Evolutionary conservation across 2,113 vertebrate species (phyloP), one percentile per base, ranked within the genome.

Genomic region (Gobiocypris rarus): DNA sequence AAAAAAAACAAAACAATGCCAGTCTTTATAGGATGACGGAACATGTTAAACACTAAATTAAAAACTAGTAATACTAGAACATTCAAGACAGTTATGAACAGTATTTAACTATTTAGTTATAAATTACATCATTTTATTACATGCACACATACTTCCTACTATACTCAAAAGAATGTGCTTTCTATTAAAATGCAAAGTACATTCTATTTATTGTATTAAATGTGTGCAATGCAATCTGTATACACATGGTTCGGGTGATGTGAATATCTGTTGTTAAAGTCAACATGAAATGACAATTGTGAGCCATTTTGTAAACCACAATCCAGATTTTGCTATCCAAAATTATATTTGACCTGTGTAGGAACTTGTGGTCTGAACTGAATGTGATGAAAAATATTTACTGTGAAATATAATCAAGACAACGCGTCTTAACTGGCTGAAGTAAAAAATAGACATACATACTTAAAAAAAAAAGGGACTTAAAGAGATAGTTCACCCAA

Each of bases 191-290:
- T 31, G 61, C 26, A 63, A 63, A 63, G 45, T 8, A 31, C 26
- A 31, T 63, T 45, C 5, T 31, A 63, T 3, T 45, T 45, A 45
- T 45, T 45, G 11, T 15, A 26, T 15, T 31, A 5, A 28, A 63
- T 0, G 61, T 31, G 26, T 45, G 45, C 13, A 10, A 63, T 17
- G 13, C 13, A 8, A 63, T 26, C 26, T 31, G 31, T 63, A 31
- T 31, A 26, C 28, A 65, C 28, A 65, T 2, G 26, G 61, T 65
- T n/a, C n/a, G n/a, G n/a, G n/a, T n/a, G n/a, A n/a, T n/a, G n/a
- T n/a, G n/a, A n/a, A 82, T 28, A 54, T 52, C 17, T 69, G 63
- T 52, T 52, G 24, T 63, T 63, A 50, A 17, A 81, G 31, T 38
- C 15, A 67, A 67, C 28, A 69, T 69, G 15, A 38, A 69, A 34